Conservation (phyloP, 2,888 invertebrate genomes). For the Nemapogon koenigi region DNA sequence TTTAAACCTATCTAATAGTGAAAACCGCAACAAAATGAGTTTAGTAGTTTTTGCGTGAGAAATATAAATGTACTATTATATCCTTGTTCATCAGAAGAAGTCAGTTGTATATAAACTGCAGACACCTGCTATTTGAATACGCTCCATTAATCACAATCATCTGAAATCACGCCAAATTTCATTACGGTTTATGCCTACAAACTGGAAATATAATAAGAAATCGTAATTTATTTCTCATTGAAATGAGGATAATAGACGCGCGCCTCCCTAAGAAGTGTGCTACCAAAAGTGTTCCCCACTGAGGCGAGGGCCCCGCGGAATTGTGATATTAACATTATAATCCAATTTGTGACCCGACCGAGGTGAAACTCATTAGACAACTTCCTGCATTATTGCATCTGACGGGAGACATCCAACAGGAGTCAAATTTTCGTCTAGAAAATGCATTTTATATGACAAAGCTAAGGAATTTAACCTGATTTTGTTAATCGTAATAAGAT, state of each 20-base stretch:
- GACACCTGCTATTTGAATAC: no score
- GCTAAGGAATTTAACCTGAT: no score
- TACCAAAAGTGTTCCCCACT: slow-evolving; percentile 40
- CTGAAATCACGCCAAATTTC: slow-evolving; percentile 1
- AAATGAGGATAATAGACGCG: slow-evolving; percentile 58
- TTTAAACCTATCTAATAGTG: no score
- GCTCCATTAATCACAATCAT: slow-evolving; percentile 5
- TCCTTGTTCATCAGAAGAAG: no score
- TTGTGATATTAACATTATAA: slow-evolving; percentile 59
- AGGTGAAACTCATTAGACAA: slow-evolving; percentile 56
- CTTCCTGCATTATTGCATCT: slow-evolving; percentile 54
- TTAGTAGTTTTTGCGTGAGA: no score
- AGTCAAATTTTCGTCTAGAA: slow-evolving; percentile 26
- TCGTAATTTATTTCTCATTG: slow-evolving; percentile 64
- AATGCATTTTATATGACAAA: slow-evolving; percentile 50
- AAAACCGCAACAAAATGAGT: no score
- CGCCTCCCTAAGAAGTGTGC: slow-evolving; percentile 36
- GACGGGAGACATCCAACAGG: slow-evolving; percentile 35
- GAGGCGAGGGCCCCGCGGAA: slow-evolving; percentile 29
- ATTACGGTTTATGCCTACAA: slow-evolving; percentile 39
- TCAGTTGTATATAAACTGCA: no score
- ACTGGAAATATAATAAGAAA: slow-evolving; percentile 62
- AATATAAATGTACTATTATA: no score
- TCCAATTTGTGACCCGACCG: slow-evolving; percentile 51
- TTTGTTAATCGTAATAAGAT: no score